These are phyloP conservation scores for Meriones unguiculatus DNA, from an alignment of 2,113 vertebrate species.

Conservation along the genomic window DNA sequence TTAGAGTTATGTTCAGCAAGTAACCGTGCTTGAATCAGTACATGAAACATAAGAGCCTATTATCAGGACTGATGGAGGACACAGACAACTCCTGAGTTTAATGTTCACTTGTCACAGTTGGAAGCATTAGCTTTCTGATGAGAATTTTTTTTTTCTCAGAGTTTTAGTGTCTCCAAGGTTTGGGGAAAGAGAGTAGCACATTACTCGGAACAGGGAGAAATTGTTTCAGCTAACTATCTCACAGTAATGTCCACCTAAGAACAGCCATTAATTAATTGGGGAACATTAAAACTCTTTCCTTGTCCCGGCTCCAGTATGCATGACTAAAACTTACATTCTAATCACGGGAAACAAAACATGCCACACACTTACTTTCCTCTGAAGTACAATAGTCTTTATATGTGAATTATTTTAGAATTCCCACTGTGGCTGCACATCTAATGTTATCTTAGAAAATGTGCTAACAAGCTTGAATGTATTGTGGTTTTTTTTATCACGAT, in stretches of 20 bases:
- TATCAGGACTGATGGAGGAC: neutral
- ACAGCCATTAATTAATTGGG: constrained; percentile 63
- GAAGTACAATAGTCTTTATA: constrained; percentile 56
- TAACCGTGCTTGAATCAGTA: neutral
- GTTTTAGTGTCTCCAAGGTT: constrained; percentile 43
- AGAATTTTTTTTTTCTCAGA: neutral
- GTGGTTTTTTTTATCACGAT: constrained; percentile 51
- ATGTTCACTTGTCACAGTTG: neutral
- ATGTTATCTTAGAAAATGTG: constrained; percentile 72
- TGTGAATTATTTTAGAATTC: constrained; percentile 72
- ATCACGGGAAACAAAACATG: constrained; percentile 65
- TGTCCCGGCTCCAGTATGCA: constrained; percentile 46
- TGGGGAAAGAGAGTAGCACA: neutral
- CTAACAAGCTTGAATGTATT: constrained; percentile 69
- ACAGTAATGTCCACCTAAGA: constrained; percentile 67
- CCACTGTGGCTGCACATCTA: constrained; percentile 61
- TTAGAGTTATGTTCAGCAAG: neutral
- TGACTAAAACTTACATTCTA: constrained; percentile 60
- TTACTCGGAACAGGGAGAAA: neutral
- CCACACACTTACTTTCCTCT: constrained; percentile 58
- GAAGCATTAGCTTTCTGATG: neutral
- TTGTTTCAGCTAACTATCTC: constrained; percentile 15
- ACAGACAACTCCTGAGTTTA: neutral
- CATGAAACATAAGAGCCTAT: neutral
- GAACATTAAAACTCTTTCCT: constrained; percentile 30